These are phyloP conservation scores for Drosophila rubida DNA, from an alignment of 2,888 invertebrate genomes.

Conservation along the genomic window DNA sequence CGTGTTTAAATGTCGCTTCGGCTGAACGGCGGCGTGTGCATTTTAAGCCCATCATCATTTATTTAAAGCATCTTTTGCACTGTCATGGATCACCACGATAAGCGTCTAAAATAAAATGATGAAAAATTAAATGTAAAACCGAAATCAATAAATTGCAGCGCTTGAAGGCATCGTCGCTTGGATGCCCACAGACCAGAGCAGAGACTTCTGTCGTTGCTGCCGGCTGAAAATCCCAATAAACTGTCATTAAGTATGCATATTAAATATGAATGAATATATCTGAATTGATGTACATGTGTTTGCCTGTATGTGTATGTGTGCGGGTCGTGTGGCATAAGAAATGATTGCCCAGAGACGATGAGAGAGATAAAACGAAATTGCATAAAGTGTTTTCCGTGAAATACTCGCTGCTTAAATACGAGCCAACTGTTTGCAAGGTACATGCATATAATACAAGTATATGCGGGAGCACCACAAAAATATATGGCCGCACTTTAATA, in stretches of 20 bases:
- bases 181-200: not conserved
- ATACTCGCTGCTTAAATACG: conserved; percentile 9
- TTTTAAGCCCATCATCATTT: conserved; percentile 62
- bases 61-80: conserved; percentile 39
- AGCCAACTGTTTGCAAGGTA: not conserved
- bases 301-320: not conserved
- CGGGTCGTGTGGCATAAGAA: conserved; percentile 29
- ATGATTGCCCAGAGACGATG: conserved; percentile 28
- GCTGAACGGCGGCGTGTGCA: conserved; percentile 14
- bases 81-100: conserved; percentile 37
- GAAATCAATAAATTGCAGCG: conserved; percentile 75
- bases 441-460: not conserved
- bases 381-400: conserved; percentile 55
- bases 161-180: conserved; percentile 4
- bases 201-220: not conserved
- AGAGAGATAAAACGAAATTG: conserved; percentile 19
- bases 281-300: conserved; percentile 16
- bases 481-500: not conserved
- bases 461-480: not conserved
- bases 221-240: conserved; percentile 46
- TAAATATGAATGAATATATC: conserved; percentile 33
- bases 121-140: conserved; percentile 67
- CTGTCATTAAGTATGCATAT: conserved; percentile 71
- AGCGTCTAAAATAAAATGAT: conserved; percentile 44
- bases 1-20: conserved; percentile 24